A percentile compares a stretch with the other conserved stretches of the same genome.
These are phyloP conservation scores for Rhodeus uyekii DNA, from an alignment of 2,797 vertebrate genomes.

Conservation along the genomic window DNA sequence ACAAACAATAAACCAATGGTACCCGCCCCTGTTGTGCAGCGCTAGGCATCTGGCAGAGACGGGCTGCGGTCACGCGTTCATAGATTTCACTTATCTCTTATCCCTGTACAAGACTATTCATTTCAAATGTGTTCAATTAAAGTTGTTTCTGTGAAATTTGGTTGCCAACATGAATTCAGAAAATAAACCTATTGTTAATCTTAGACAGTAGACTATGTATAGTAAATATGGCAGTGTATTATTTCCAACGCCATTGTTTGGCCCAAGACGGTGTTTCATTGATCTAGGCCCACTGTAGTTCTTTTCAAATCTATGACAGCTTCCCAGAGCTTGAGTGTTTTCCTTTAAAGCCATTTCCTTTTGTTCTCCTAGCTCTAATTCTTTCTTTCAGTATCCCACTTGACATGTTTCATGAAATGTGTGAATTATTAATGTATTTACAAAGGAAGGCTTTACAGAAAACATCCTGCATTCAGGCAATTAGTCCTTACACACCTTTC, in stretches of 20 bases:
- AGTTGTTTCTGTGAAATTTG: neutral
- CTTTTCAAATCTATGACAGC: neutral
- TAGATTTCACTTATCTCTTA: neutral
- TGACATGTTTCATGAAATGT: constrained; percentile 9
- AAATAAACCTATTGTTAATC: neutral
- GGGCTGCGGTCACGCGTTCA: constrained; percentile 4
- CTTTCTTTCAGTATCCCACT: neutral
- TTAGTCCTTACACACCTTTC: neutral
- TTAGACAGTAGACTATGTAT: too few relatives aligned
- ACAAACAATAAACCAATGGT: neutral
- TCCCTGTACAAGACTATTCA: neutral
- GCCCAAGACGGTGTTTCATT: neutral
- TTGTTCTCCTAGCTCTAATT: neutral
- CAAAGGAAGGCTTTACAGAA: constrained; percentile 25
- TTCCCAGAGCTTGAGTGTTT: neutral
- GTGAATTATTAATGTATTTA: constrained; percentile 47
- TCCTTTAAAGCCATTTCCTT: neutral
- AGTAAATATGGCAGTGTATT: neutral
- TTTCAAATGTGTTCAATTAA: neutral
- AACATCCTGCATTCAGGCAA: neutral
- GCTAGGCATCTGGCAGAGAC: neutral
- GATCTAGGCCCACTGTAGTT: neutral
- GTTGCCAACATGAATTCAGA: neutral
- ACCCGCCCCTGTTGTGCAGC: constrained; percentile 1
- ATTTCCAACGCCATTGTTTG: neutral